A percentile compares a stretch with the other conserved stretches of the same genome.
These are phyloP conservation scores for Hydrozoanthus gracilis DNA, from an alignment of 92 coral and sea anemone genomes.

Conservation along the genomic window DNA sequence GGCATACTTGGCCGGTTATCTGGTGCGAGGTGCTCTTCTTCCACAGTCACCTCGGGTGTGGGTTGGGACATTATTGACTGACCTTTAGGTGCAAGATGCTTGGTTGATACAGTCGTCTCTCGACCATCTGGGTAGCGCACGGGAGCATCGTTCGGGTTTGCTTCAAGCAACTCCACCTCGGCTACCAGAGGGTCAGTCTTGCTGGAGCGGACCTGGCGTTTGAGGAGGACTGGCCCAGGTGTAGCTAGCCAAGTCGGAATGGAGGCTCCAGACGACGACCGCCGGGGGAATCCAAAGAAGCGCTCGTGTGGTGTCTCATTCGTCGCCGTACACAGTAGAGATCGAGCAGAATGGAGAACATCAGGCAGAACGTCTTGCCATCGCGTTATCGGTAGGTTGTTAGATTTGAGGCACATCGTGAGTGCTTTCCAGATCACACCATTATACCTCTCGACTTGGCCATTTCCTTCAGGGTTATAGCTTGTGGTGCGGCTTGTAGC, in stretches of 20 bases:
- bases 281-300: slow-evolving; percentile 55
- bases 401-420: slow-evolving; percentile 60
- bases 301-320: slow-evolving; percentile 72
- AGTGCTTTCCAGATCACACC: slow-evolving; percentile 64
- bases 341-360: slow-evolving; percentile 62
- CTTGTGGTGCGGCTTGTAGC: no score
- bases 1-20: slow-evolving; percentile 6
- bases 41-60: slow-evolving; percentile 34
- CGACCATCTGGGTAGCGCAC: slow-evolving; percentile 53
- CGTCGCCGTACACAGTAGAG: slow-evolving; percentile 72
- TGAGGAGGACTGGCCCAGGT: slow-evolving; percentile 57
- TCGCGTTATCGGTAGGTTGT: slow-evolving; percentile 54
- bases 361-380: slow-evolving; percentile 77
- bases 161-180: slow-evolving; percentile 60
- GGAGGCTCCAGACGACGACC: slow-evolving; percentile 64
- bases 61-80: slow-evolving; percentile 41
- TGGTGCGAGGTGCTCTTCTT: slow-evolving; percentile 36
- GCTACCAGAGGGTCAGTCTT: slow-evolving; percentile 67
- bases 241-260: slow-evolving; percentile 63
- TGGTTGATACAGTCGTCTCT: slow-evolving; percentile 43
- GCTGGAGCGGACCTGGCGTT: slow-evolving; percentile 62
- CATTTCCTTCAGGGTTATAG: slow-evolving; percentile 56
- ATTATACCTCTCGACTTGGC: slow-evolving; percentile 69
- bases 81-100: slow-evolving; percentile 44
- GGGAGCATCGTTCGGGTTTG: slow-evolving; percentile 50